Conservation (phyloP, 2,888 invertebrate species). For the Gari tellinella region DNA sequence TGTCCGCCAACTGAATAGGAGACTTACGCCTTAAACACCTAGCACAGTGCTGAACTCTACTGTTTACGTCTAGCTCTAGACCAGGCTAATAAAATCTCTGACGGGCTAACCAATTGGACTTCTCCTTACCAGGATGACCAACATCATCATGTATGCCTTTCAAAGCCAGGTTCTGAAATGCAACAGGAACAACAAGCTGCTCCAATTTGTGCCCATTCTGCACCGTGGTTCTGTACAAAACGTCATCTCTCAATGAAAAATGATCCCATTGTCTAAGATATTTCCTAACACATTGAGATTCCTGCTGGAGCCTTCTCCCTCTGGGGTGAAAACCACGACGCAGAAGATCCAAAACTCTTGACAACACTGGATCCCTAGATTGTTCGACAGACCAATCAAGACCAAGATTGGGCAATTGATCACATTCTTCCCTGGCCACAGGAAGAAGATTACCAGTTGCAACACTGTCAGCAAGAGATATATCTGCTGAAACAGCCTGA, state of each 20-base stretch:
- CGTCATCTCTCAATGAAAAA: constrained; percentile 19
- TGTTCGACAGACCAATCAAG: too few species aligned
- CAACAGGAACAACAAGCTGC: constrained; percentile 17
- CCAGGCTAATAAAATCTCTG: constrained; percentile 27
- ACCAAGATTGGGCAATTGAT: too few species aligned
- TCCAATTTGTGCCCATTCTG: background rate
- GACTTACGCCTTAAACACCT: too few species aligned
- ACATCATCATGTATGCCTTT: constrained; percentile 22
- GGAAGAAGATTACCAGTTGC: too few species aligned
- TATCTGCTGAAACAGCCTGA: too few species aligned
- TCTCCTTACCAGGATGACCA: constrained; percentile 25
- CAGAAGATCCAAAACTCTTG: constrained; percentile 3
- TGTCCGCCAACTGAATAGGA: too few species aligned
- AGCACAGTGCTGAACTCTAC: background rate
- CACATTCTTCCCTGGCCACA: too few species aligned
- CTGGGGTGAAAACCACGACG: constrained; percentile 18
- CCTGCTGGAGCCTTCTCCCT: constrained; percentile 4
- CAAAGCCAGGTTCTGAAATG: constrained; percentile 12
- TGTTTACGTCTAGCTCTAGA: background rate
- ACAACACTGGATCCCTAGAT: too few species aligned
- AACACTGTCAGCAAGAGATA: too few species aligned
- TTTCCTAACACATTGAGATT: too few species aligned
- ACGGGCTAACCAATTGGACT: constrained; percentile 9
- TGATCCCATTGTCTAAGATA: constrained; percentile 24
- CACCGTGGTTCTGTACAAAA: constrained; percentile 11